Evolutionary conservation across 2,797 vertebrate genomes (phyloP).

Genomic region (Sebastes oblongus): DNA sequence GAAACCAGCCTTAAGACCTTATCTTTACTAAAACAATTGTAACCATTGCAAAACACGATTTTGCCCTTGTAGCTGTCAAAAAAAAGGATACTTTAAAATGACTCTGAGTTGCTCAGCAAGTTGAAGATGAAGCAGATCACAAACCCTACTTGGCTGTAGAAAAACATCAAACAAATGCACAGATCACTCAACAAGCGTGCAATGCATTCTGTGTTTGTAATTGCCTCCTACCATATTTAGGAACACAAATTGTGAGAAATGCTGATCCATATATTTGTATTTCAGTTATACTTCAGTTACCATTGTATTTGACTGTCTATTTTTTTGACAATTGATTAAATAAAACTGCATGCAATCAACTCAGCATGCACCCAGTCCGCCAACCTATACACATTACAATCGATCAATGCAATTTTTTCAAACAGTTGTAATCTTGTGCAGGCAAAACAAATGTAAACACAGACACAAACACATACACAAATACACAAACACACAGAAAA

Average conservation of each 20-base stretch:
- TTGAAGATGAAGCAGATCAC: neutral
- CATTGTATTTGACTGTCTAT: neutral
- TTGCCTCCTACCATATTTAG: neutral
- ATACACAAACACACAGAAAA: neutral
- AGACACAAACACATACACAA: neutral
- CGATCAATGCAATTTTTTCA: slow-evolving; percentile 6
- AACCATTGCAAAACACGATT: neutral
- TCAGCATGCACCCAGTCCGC: neutral
- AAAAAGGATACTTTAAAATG: neutral
- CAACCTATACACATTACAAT: neutral
- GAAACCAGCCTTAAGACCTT: neutral
- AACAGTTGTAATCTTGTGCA: neutral
- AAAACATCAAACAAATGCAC: neutral
- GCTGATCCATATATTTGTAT: slow-evolving; percentile 16
- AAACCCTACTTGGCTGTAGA: neutral
- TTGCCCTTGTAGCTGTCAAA: too few species aligned
- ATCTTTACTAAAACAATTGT: neutral
- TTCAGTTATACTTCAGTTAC: neutral
- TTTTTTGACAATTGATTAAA: slow-evolving; percentile 32
- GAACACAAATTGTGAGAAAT: neutral
- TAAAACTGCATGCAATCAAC: slow-evolving; percentile 2
- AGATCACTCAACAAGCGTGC: neutral
- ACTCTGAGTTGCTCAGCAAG: too few species aligned
- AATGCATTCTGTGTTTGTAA: neutral
- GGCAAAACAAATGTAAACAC: neutral